These are phyloP conservation scores for Polydrusus pterygomalis DNA, from an alignment of 2,888 invertebrate genomes.

Conservation along the genomic window DNA sequence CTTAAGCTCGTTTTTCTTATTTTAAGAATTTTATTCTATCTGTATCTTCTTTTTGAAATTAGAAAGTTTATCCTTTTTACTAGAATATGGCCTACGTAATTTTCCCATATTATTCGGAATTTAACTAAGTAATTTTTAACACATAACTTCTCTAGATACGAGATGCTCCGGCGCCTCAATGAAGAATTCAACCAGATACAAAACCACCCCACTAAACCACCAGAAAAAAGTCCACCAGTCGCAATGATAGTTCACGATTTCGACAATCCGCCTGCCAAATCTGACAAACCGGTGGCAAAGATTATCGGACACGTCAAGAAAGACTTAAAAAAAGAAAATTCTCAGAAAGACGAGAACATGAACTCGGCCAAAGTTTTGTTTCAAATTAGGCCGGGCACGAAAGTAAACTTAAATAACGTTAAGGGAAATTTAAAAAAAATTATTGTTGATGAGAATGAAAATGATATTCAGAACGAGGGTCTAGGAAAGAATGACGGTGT, in stretches of 20 bases:
- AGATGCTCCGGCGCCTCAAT: slow-evolving; percentile 35
- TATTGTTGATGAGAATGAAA: not conserved
- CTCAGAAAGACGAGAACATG: not conserved
- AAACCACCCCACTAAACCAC: slow-evolving; percentile 10
- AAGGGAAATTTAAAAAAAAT: not conserved
- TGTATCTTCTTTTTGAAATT: no score
- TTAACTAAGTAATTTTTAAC: no score
- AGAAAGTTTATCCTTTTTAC: no score
- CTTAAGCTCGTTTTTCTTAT: no score
- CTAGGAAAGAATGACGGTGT: not conserved
- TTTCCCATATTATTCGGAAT: no score
- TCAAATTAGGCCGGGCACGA: not conserved
- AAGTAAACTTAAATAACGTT: not conserved
- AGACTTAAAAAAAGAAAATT: not conserved
- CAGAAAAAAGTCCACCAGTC: not conserved
- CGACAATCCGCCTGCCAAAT: slow-evolving; percentile 4
- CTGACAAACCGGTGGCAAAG: slow-evolving; percentile 20
- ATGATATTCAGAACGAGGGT: not conserved
- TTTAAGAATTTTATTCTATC: no score
- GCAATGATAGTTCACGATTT: not conserved
- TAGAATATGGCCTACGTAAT: no score
- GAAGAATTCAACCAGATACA: slow-evolving; percentile 34
- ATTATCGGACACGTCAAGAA: not conserved
- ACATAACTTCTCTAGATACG: slow-evolving; percentile 28
- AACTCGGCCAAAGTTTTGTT: not conserved